Base-by-base conservation (phyloP, 2,888 invertebrate species). In the Drosophila meridionalis region DNA sequence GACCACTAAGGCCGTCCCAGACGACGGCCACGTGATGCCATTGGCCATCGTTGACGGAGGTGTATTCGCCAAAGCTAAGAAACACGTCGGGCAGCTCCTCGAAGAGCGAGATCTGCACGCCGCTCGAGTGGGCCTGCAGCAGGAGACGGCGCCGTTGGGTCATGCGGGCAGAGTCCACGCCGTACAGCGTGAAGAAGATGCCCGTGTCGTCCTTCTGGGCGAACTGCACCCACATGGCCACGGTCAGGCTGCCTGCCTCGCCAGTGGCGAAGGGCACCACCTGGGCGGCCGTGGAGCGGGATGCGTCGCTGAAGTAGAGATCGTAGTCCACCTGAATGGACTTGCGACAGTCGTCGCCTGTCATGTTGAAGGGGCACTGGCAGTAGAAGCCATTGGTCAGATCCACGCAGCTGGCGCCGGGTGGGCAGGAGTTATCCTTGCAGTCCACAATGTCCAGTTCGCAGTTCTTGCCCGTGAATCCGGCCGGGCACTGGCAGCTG, bases 281-380 rank as follows among this genome's bases (percentile, higher is more conserved):
- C 93, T 99, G 96, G 32, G 98, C 97, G 5, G 99, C 99, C 83
- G 97, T 97, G 72, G 98, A 98, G 14, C 98, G 96, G 14, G 96
- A 94, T 53, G 97, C 96, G 92, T 99, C 98, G 89, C 98, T 97
- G 93, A 99, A 98, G 95, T 97, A 98, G 11, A 99, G 94, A 92
- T 99, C 99, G 93, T 99, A 99, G 93, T 99, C 98, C n/a, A 98
- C 97, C 93, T 98, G 98, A 83, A 99, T 97, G n/a, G 97, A 96
- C 95, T 99, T 99, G 91, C 98, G 95, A 91, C 99, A 99, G 91
- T 98, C 98, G 91, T 98, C 98, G 59, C 99, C 99, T 30, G 99
- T 99, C 88, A 98, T 95, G 91, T 99, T 99, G 93, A 99, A 98
- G 9, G 99, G 98, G 94, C 99, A 99, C 92, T 98, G 97, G 90